Evolutionary conservation across 2,113 vertebrate genomes (phyloP).

Genomic region (Typhlomys cinereus): DNA sequence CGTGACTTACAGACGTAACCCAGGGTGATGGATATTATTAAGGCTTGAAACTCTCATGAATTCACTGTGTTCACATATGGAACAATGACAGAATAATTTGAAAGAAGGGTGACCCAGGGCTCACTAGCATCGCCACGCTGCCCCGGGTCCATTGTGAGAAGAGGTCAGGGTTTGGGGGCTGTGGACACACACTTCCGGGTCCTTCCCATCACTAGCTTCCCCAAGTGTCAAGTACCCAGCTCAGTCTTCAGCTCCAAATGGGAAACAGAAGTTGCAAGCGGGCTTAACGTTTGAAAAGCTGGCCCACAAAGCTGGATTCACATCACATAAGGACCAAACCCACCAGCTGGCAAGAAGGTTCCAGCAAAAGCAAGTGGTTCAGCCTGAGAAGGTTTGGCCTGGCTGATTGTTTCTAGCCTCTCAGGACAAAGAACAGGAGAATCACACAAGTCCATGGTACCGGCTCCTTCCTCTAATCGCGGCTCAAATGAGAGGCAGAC

Average conservation of each 20-base stretch:
- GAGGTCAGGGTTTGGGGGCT: too few relatives aligned
- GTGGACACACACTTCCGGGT: rapidly evolving
- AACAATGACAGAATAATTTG: too few relatives aligned
- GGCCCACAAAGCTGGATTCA: neutral
- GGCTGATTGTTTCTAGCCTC: neutral
- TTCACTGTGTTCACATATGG: too few relatives aligned
- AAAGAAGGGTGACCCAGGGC: too few relatives aligned
- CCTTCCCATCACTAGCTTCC: neutral
- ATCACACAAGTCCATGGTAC: neutral
- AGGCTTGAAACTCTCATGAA: too few relatives aligned
- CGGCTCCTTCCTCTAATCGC: neutral
- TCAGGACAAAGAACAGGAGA: neutral
- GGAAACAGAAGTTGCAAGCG: neutral
- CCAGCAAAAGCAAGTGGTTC: neutral
- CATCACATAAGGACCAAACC: rapidly evolving
- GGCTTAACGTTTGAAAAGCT: neutral
- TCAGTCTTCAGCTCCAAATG: neutral
- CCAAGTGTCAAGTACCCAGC: too few relatives aligned
- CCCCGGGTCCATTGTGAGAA: rapidly evolving
- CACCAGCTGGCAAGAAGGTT: neutral
- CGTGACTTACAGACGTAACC: too few relatives aligned
- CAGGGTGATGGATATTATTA: neutral
- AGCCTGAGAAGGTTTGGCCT: neutral
- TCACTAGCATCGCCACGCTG: rapidly evolving
- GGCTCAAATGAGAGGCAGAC: neutral